Percentiles rank a stretch among this genome's conserved stretches.
phyloP scores from a whole-genome alignment of 2,888 invertebrate species.

The Caenorhabditis macrosperma region DNA sequence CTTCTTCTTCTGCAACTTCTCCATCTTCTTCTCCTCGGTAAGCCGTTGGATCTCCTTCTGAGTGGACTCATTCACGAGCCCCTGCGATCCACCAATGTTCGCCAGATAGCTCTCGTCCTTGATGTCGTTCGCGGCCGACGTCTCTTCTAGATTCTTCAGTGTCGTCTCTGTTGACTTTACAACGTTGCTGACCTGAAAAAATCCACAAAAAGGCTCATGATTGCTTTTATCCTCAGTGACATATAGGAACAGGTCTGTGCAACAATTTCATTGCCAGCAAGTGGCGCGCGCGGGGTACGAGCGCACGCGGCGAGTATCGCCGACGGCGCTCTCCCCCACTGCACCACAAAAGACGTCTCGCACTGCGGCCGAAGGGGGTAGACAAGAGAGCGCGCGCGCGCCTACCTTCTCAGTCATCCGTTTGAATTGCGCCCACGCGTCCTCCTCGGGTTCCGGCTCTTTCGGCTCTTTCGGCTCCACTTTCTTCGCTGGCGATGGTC shows the following conservation, averaged over 20 bases:
- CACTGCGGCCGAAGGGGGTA: not conserved
- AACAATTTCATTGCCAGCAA: slow-evolving; percentile 56
- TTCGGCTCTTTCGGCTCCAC: slow-evolving; percentile 54
- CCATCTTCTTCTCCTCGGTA: slow-evolving; percentile 73
- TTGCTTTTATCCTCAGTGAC: slow-evolving; percentile 57
- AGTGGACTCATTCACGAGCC: slow-evolving; percentile 62
- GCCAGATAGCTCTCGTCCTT: slow-evolving; percentile 77
- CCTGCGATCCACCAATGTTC: slow-evolving; percentile 68
- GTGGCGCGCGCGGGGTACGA: slow-evolving; percentile 16
- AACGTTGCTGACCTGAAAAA: slow-evolving; percentile 62
- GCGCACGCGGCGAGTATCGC: slow-evolving; percentile 2
- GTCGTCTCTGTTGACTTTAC: slow-evolving; percentile 74
- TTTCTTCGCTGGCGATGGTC: slow-evolving; percentile 56
- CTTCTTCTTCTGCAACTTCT: slow-evolving; percentile 77
- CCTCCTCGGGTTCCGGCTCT: slow-evolving; percentile 74
- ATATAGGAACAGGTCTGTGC: slow-evolving; percentile 64
- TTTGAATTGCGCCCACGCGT: slow-evolving; percentile 79
- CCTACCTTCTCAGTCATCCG: slow-evolving; percentile 77
- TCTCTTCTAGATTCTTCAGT: slow-evolving; percentile 72
- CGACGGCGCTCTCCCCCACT: slow-evolving; percentile 32
- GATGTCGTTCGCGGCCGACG: slow-evolving; percentile 75
- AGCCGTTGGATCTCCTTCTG: slow-evolving; percentile 70
- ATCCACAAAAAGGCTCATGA: slow-evolving; percentile 59
- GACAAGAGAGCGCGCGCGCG: not conserved
- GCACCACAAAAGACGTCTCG: slow-evolving; percentile 22